Evolutionary conservation across 1,140 invertebrate species (phyloP).

Genomic region (Drosophila obscura): DNA sequence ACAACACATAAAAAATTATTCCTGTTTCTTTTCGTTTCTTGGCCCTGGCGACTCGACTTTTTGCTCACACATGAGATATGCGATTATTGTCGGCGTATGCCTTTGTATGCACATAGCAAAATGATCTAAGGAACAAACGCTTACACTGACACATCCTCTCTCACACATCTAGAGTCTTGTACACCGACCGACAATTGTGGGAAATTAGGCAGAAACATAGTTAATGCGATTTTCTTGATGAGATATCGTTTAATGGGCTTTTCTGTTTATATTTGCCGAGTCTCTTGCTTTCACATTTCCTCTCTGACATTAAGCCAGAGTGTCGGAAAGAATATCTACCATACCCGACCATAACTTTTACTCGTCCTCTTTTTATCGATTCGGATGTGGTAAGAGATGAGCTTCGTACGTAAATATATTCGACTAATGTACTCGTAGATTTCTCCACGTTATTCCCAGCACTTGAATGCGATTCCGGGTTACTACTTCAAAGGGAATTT

Average conservation of each 20-base stretch:
- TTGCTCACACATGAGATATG: slow-evolving; percentile 22
- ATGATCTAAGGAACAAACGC: slow-evolving; percentile 26
- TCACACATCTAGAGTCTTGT: too few species aligned
- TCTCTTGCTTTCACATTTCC: slow-evolving; percentile 15
- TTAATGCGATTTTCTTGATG: slow-evolving; percentile 73
- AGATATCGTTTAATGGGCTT: slow-evolving; percentile 67
- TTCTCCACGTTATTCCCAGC: too few species aligned
- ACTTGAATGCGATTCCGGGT: too few species aligned
- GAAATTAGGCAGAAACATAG: slow-evolving; percentile 77
- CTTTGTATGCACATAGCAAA: slow-evolving; percentile 38
- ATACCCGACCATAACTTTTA: too few species aligned
- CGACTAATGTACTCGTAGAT: too few species aligned
- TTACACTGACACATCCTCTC: slow-evolving; percentile 9
- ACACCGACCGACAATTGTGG: slow-evolving; percentile 34
- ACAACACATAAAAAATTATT: slow-evolving; percentile 69
- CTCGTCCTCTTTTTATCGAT: too few species aligned
- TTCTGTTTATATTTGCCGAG: slow-evolving; percentile 52
- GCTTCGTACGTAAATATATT: too few species aligned
- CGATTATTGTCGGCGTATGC: neutral
- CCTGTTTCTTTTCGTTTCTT: slow-evolving; percentile 42
- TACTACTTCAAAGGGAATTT: too few species aligned
- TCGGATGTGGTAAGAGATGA: too few species aligned
- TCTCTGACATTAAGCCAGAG: slow-evolving; percentile 6
- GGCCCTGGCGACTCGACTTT: slow-evolving; percentile 18
- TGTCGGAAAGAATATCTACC: too few species aligned